A percentile compares a stretch with the other conserved stretches of the same genome.
phyloP scores from a whole-genome alignment of 2,113 vertebrate species.

The Climacteris rufus region DNA sequence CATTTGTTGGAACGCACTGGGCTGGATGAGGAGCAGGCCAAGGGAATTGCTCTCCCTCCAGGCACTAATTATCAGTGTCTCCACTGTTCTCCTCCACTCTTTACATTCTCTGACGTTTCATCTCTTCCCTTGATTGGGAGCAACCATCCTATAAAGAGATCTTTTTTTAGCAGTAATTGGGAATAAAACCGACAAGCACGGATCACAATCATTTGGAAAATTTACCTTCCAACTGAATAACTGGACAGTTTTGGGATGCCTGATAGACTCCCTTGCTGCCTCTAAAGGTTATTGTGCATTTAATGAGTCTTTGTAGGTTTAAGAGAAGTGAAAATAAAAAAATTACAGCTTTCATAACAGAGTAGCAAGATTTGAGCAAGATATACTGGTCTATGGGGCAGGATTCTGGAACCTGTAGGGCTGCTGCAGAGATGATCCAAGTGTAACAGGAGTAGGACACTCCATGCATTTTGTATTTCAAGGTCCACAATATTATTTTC shows the following conservation, averaged over 20 bases:
- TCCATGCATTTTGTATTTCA: not conserved
- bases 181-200: not conserved
- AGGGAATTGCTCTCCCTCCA: slow-evolving; percentile 44
- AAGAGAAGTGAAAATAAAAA: not conserved
- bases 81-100: not conserved
- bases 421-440: not conserved
- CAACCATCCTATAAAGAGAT: not conserved
- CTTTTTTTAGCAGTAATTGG: not conserved
- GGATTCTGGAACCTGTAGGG: not conserved
- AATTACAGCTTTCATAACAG: not conserved
- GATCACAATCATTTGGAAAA: not conserved
- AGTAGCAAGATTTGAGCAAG: not conserved
- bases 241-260: not conserved
- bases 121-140: not conserved
- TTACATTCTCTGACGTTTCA: not conserved
- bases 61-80: slow-evolving; percentile 36
- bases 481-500: not conserved
- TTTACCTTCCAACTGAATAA: not conserved
- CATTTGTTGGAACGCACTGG: not conserved
- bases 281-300: not conserved
- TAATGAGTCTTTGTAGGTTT: not conserved
- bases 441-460: not conserved
- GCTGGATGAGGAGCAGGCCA: not conserved
- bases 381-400: not conserved
- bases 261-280: not conserved